Base-by-base conservation (phyloP, 1,140 invertebrate species). In the Alviniconcha marisindica region DNA sequence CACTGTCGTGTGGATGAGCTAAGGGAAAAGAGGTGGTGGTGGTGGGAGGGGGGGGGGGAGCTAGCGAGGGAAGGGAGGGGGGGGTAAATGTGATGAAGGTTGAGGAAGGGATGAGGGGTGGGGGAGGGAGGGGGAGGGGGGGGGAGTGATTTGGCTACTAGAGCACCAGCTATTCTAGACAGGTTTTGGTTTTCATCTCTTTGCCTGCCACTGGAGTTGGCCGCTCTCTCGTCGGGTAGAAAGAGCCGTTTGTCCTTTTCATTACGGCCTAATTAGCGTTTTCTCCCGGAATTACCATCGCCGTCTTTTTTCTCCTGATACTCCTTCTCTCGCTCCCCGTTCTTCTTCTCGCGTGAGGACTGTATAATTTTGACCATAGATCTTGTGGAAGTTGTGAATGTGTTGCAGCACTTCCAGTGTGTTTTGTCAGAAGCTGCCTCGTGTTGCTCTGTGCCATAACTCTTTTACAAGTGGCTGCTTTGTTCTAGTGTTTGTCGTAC, bases 191-290 rank as follows among this genome's bases (percentile, higher is more conserved):
- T 71, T 71, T 33, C 69, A 71, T 71, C 69, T 24, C 69, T 40
- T 38, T 24, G 33, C 33, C 36, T 71, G 36, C 10, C 69, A 38
- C 33, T 40, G 36, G 36, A 21, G 69, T 71, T 40, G 63, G n/a
- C 63, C 12, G 63, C 31, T 33, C 31, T 3, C 63, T 33, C 69
- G 14, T 18, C 18, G 33, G 36, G 36, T 36, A 36, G 69, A n/a
- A 71, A 40, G 69, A 71, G 69, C 69, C 69, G 69, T 71, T 71
- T 71, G 69, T 71, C 69, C 69, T 71, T 71, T 71, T 71, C 69
- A 42, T 71, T 71, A 71, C 69, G 69, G 69, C 33, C 33, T 36
- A 71, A 71, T 71, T 71, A 71, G 69, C 69, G 69, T 71, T 71
- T 71, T 71, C 69, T 36, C 21, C 36, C 69, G 18, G 69, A 71